Percentiles rank a stretch among this genome's conserved stretches.
Evolutionary conservation across 64 coral and sea anemone genomes (phyloP).

Genomic region (Pachyseris speciosa): DNA sequence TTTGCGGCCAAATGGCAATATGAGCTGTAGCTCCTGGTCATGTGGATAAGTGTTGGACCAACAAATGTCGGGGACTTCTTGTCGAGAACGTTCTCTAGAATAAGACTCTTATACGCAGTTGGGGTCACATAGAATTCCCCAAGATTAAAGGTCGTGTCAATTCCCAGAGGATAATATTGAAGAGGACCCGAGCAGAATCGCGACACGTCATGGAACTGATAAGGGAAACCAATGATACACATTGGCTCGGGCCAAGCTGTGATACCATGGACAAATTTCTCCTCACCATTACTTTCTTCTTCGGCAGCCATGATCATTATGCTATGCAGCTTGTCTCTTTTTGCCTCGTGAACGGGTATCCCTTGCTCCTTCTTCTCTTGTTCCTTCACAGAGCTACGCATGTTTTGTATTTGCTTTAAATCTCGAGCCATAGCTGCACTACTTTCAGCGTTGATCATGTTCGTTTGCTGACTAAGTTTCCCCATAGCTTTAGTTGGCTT

Average conservation of each 20-base stretch:
- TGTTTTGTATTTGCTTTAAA: conserved; percentile 47
- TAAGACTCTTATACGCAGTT: conserved; percentile 71
- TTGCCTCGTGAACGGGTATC: conserved; percentile 18
- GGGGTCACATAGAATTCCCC: conserved; percentile 65
- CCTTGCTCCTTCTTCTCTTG: conserved; percentile 52
- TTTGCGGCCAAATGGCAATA: conserved; percentile 71
- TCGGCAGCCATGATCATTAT: conserved; percentile 60
- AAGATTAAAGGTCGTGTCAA: conserved; percentile 76
- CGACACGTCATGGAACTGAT: conserved; percentile 73
- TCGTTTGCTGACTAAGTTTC: conserved; percentile 21
- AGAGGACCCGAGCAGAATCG: conserved; percentile 47
- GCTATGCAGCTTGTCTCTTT: conserved; percentile 66
- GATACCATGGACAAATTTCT: conserved; percentile 52
- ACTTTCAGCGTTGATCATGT: conserved; percentile 52
- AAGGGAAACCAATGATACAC: conserved; percentile 66
- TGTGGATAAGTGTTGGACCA: conserved; percentile 72
- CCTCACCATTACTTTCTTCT: conserved; percentile 24
- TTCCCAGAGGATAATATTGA: conserved; percentile 32
- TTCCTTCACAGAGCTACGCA: conserved; percentile 27
- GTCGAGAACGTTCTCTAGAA: conserved; percentile 63
- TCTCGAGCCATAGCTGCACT: conserved; percentile 55
- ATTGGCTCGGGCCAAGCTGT: conserved; percentile 73
- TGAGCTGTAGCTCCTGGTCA: conserved; percentile 60
- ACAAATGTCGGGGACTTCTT: conserved; percentile 47
- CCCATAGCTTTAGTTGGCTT: conserved; percentile 51